These are phyloP conservation scores for Papilio protenor DNA, from an alignment of 2,888 invertebrate species.

Conservation along the genomic window DNA sequence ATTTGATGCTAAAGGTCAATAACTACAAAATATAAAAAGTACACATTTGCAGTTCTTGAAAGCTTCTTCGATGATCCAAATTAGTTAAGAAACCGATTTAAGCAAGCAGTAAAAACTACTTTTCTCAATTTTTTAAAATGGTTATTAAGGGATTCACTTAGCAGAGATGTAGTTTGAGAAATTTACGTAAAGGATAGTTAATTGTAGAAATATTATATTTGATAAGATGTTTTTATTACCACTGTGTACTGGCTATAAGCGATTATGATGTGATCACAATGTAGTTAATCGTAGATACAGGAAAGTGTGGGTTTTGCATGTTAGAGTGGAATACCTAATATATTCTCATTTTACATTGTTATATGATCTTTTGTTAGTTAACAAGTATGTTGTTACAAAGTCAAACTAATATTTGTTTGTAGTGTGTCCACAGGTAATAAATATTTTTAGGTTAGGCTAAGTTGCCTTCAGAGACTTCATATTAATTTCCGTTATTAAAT, in stretches of 20 bases:
- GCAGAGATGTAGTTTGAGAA: neutral
- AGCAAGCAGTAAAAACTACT: neutral
- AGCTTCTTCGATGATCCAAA: too few relatives aligned
- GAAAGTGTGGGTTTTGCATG: slow-evolving; percentile 39
- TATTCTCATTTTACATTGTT: slow-evolving; percentile 17
- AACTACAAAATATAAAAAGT: too few relatives aligned
- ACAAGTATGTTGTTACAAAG: neutral
- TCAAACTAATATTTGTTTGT: slow-evolving; percentile 4
- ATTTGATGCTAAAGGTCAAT: too few relatives aligned
- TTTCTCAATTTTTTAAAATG: neutral
- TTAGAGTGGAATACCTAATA: slow-evolving; percentile 21
- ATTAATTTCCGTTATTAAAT: slow-evolving; percentile 13
- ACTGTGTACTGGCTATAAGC: neutral
- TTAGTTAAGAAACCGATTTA: too few relatives aligned
- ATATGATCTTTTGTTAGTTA: slow-evolving; percentile 2
- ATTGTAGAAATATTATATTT: neutral
- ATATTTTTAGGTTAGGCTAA: slow-evolving; percentile 5
- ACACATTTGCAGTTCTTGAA: too few relatives aligned
- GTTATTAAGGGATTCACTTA: neutral
- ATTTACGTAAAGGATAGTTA: neutral
- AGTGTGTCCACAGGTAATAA: neutral
- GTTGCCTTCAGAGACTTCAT: slow-evolving; percentile 10
- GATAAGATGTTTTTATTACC: neutral
- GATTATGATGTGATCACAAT: neutral
- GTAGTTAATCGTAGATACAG: slow-evolving; percentile 6